These are phyloP conservation scores for Peromyscus maniculatus DNA, from an alignment of 2,113 vertebrate genomes.

Conservation along the genomic window DNA sequence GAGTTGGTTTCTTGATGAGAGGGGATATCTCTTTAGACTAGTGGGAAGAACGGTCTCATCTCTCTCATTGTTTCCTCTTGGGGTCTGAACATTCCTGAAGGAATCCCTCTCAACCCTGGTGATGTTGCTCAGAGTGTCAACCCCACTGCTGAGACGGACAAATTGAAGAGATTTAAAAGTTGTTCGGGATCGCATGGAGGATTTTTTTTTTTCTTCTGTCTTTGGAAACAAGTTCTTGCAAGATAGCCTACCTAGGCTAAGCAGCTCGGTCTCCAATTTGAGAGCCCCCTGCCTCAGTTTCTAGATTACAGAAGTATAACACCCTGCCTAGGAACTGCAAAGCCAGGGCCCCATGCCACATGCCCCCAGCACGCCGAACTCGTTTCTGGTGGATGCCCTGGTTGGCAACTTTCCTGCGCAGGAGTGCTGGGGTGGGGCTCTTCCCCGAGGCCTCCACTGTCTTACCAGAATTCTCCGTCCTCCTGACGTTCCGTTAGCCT, in stretches of 20 bases:
- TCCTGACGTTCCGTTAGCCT: constrained; percentile 89
- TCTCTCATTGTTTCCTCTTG: not conserved
- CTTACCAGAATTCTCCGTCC: constrained; percentile 97
- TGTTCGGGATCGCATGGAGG: not conserved
- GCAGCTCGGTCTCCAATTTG: not conserved
- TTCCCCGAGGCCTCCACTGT: accelerated
- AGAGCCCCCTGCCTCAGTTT: not conserved
- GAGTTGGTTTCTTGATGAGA: not conserved
- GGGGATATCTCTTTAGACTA: not conserved
- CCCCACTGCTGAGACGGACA: not conserved
- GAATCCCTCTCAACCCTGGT: not conserved
- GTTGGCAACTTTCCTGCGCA: not conserved
- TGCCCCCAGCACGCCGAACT: accelerated
- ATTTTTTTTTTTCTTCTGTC: not conserved
- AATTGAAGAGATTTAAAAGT: not conserved
- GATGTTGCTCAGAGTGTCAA: not conserved
- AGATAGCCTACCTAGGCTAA: not conserved
- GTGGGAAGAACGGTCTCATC: not conserved
- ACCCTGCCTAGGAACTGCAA: not conserved
- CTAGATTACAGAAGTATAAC: not conserved
- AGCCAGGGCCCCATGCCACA: accelerated
- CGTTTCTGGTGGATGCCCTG: not conserved
- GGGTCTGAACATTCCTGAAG: not conserved
- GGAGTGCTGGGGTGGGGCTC: not conserved
- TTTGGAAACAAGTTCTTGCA: not conserved